A percentile compares a stretch with the other conserved stretches of the same genome.
phyloP scores from a whole-genome alignment of 2,113 vertebrate genomes.

The Mobula birostris region DNA sequence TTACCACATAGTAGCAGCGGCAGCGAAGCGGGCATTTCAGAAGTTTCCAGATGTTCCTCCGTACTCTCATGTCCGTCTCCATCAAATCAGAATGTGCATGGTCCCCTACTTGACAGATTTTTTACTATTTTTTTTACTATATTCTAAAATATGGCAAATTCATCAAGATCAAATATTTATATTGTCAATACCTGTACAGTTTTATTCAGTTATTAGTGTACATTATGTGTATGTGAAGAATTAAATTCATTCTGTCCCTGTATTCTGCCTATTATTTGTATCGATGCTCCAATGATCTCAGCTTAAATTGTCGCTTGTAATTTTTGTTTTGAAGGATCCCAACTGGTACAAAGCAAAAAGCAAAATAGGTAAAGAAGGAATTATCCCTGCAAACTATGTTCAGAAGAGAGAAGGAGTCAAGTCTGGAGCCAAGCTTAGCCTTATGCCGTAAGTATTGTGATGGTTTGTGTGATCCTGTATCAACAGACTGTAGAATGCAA shows the following conservation, averaged over 20 bases:
- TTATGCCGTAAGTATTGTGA: conserved; percentile 87
- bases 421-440: conserved; percentile 82
- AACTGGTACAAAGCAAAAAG: conserved; percentile 99
- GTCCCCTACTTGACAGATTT: no score
- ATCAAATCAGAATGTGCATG: no score
- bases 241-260: no score
- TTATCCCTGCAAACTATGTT: conserved; percentile 91
- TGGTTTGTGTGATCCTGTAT: neutral
- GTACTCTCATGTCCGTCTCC: no score
- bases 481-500: neutral
- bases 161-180: neutral
- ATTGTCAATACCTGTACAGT: neutral
- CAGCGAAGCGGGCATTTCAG: no score
- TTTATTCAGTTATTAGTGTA: neutral
- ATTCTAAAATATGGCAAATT: neutral
- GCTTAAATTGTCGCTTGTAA: neutral
- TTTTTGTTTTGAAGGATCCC: conserved; percentile 64
- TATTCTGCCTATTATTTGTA: no score
- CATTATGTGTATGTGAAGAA: neutral
- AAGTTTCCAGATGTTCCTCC: no score
- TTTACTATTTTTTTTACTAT: neutral
- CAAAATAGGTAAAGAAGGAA: conserved; percentile 77
- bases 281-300: no score
- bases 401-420: conserved; percentile 90
- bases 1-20: no score